Evolutionary conservation across 2,797 vertebrate genomes (phyloP).

Genomic region (Chloroceryle amazona): DNA sequence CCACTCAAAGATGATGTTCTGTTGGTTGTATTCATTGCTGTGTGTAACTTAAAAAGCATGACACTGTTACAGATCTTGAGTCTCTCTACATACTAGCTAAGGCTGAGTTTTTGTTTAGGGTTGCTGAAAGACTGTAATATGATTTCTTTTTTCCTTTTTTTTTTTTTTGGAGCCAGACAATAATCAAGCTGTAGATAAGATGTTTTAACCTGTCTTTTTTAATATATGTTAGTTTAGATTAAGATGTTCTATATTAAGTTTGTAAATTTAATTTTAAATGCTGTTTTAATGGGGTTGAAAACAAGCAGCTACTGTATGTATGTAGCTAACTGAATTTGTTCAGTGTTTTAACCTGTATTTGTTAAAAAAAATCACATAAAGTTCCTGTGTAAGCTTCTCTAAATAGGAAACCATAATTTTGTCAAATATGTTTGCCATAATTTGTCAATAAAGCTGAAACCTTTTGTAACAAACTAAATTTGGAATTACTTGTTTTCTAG

Average conservation of each 20-base stretch:
- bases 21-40: conserved; percentile 87
- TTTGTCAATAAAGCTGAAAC: conserved; percentile 92
- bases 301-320: conserved; percentile 91
- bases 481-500: conserved; percentile 91
- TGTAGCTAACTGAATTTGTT: conserved; percentile 97
- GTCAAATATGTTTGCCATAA: conserved; percentile 92
- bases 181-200: conserved; percentile 88
- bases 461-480: conserved; percentile 91
- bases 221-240: conserved; percentile 89
- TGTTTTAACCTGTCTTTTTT: conserved; percentile 89
- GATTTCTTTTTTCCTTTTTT: neutral
- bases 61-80: conserved; percentile 84
- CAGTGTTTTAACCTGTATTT: conserved; percentile 99
- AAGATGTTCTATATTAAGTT: conserved; percentile 91
- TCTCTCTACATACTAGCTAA: conserved; percentile 83
- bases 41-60: conserved; percentile 88
- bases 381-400: conserved; percentile 96
- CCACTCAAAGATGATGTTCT: conserved; percentile 84
- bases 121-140: conserved; percentile 86
- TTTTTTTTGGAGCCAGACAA: conserved; percentile 76
- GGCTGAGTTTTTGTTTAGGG: conserved; percentile 83
- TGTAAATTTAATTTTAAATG: conserved; percentile 93
- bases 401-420: conserved; percentile 95
- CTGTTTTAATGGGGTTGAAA: conserved; percentile 90
- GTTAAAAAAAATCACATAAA: conserved; percentile 96